A percentile compares a stretch with the other conserved stretches of the same genome.
Evolutionary conservation across 2,888 invertebrate species (phyloP).

Genomic region (Ormyrus thymus): DNA sequence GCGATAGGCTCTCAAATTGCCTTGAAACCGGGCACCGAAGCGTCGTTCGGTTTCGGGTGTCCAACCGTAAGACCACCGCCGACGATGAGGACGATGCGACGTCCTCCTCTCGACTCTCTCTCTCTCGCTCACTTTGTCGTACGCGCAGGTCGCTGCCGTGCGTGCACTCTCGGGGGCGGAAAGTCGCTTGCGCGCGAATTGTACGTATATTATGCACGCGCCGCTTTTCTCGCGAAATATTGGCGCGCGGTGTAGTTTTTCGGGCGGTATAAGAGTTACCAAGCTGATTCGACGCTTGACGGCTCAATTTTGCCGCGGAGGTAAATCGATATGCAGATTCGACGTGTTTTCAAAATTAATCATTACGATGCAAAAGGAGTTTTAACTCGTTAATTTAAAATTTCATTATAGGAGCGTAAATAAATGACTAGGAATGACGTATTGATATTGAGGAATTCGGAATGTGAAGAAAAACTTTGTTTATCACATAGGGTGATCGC

Average conservation of each 20-base stretch:
- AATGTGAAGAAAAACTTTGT: not conserved
- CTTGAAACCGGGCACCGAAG: conserved; percentile 72
- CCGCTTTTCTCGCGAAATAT: too few relatives aligned
- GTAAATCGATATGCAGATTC: too few relatives aligned
- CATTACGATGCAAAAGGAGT: not conserved
- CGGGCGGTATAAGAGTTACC: not conserved
- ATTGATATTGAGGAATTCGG: not conserved
- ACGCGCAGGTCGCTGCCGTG: too few relatives aligned
- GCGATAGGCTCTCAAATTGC: conserved; percentile 73
- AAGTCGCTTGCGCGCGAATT: not conserved
- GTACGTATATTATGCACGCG: not conserved
- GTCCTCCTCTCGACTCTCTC: not conserved
- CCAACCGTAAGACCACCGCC: conserved; percentile 71
- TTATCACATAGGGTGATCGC: too few relatives aligned
- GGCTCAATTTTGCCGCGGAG: conserved; percentile 18
- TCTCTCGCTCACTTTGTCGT: not conserved
- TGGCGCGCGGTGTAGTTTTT: not conserved
- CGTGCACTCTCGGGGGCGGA: too few relatives aligned
- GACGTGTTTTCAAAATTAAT: too few relatives aligned
- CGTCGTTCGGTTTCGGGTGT: conserved; percentile 71
- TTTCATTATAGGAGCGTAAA: not conserved
- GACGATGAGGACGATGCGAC: conserved; percentile 60
- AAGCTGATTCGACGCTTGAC: not conserved
- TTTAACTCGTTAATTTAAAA: not conserved
- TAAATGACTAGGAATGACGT: too few relatives aligned